Conservation (phyloP, 2,113 vertebrate species). For the Cyprinodon tularosa region DNA sequence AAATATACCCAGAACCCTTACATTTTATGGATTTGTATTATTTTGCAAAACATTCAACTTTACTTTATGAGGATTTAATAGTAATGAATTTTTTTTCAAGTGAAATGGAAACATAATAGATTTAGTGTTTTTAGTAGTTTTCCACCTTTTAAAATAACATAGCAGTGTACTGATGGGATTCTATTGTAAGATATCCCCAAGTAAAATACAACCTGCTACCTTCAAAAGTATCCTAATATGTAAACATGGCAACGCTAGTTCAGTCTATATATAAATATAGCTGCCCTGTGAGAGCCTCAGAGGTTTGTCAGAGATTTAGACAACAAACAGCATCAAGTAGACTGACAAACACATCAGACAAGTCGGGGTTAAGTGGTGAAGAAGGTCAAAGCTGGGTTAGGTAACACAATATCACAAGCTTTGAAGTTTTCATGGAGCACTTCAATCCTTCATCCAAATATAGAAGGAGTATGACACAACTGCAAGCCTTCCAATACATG, state of each 20-base stretch:
- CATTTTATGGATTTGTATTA: neutral
- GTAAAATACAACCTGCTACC: too few relatives aligned
- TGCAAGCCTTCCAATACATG: neutral
- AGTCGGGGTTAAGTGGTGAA: neutral
- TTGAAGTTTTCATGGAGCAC: neutral
- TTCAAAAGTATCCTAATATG: too few relatives aligned
- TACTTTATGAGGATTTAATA: neutral
- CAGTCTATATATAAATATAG: neutral
- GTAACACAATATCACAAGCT: neutral
- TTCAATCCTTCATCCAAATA: neutral
- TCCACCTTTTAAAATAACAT: neutral
- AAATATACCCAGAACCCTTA: neutral
- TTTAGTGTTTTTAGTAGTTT: neutral
- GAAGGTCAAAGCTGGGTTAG: neutral
- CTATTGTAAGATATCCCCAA: too few relatives aligned
- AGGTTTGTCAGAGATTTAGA: too few relatives aligned
- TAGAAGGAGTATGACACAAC: neutral
- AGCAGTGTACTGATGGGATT: neutral
- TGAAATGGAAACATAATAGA: neutral
- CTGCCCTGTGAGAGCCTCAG: neutral
- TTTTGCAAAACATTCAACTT: neutral
- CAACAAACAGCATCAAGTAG: neutral
- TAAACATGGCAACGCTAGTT: neutral
- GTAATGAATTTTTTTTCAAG: neutral
- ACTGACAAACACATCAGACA: neutral